phyloP scores from a whole-genome alignment of 2,113 vertebrate species.

The Condylura cristata region DNA sequence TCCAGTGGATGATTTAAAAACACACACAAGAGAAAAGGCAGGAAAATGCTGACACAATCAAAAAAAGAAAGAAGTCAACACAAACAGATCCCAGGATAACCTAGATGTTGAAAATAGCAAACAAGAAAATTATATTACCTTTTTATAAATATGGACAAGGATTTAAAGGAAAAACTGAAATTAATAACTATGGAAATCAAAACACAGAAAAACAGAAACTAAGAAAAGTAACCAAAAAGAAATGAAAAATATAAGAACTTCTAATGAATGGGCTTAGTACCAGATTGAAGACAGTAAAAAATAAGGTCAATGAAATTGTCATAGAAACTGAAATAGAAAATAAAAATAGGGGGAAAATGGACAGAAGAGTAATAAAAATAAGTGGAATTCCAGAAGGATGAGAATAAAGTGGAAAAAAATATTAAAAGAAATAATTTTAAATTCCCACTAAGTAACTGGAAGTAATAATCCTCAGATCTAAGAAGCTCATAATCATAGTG shows the following conservation, averaged over 20 bases:
- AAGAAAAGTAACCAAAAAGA: background rate
- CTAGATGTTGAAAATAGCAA: background rate
- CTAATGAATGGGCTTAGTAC: background rate
- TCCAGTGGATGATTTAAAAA: background rate
- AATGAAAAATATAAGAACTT: conserved; percentile 14
- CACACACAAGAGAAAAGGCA: background rate
- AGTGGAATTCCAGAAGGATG: background rate
- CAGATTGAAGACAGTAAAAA: background rate
- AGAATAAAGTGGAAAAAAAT: background rate
- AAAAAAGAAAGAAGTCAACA: background rate
- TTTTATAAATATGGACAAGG: background rate
- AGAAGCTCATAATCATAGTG: background rate
- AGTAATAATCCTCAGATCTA: background rate
- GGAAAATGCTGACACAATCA: background rate
- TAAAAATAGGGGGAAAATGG: background rate
- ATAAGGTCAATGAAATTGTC: background rate
- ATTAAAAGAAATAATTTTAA: background rate
- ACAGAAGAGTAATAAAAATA: background rate
- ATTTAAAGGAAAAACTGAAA: background rate
- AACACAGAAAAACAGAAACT: background rate
- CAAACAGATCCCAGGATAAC: background rate
- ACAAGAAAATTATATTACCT: background rate
- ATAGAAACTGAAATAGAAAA: background rate
- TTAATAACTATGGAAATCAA: background rate
- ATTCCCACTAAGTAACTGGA: background rate